Percentiles rank a stretch among this genome's conserved stretches.
Conservation (phyloP, 1,140 invertebrate genomes). For the Oppia nitens region DNA sequence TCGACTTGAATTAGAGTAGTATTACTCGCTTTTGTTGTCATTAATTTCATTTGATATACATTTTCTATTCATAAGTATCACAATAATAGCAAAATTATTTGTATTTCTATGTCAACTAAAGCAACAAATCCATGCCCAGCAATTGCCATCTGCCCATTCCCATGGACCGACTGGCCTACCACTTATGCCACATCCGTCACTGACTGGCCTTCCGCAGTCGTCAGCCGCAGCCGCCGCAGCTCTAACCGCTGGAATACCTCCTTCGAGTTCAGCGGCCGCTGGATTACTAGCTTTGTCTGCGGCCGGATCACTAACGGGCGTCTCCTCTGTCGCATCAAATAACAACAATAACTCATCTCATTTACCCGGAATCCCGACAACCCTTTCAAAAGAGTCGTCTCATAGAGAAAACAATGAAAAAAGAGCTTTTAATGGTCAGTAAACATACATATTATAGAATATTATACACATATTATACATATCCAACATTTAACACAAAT, state of each 20-base stretch:
- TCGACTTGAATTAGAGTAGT: not conserved
- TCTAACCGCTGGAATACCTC: constrained; percentile 26
- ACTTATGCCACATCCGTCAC: constrained; percentile 41
- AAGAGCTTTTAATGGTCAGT: not conserved
- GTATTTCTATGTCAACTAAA: constrained; percentile 21
- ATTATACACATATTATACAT: not conserved
- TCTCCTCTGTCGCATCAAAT: not conserved
- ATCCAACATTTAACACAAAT: not conserved
- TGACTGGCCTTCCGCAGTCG: constrained; percentile 18
- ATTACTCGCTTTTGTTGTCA: not conserved
- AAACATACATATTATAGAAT: not conserved
- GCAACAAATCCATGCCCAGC: constrained; percentile 81
- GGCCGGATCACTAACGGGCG: not conserved
- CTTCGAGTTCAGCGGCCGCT: constrained; percentile 20
- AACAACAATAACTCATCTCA: not conserved
- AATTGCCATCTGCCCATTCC: constrained; percentile 53
- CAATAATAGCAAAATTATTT: constrained; percentile 7
- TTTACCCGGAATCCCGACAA: not conserved
- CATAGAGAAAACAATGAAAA: not conserved
- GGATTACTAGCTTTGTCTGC: constrained; percentile 14
- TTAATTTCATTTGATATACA: not conserved
- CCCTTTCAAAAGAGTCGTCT: constrained; percentile 2
- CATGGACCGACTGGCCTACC: constrained; percentile 32
- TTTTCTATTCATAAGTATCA: not conserved
- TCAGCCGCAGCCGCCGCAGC: constrained; percentile 20